A percentile compares a stretch with the other conserved stretches of the same genome.
These are phyloP conservation scores for Melanerpes formicivorus DNA, from an alignment of 2,113 vertebrate genomes.

Conservation along the genomic window DNA sequence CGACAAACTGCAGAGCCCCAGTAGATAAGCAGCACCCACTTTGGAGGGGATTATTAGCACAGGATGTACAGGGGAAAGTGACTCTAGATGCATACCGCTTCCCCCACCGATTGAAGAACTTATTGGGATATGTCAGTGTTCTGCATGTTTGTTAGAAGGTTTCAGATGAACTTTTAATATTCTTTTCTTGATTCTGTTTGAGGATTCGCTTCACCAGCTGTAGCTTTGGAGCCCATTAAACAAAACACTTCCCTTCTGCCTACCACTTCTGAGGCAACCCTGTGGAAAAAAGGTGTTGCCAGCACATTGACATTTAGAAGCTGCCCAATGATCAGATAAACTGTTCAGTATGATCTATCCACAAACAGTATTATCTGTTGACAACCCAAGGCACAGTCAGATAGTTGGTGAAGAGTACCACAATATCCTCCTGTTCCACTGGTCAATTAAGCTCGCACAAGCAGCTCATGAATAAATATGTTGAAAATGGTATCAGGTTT, in stretches of 20 bases:
- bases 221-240: not conserved
- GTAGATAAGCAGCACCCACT: not conserved
- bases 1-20: not conserved
- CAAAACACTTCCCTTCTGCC: not conserved
- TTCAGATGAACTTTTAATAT: not conserved
- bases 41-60: not conserved
- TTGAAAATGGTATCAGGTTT: not conserved
- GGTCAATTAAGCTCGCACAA: not conserved
- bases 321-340: not conserved
- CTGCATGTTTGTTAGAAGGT: not conserved
- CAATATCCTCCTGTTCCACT: not conserved
- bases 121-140: not conserved
- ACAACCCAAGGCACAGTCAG: not conserved
- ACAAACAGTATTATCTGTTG: not conserved
- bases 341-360: not conserved
- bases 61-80: not conserved
- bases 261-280: not conserved
- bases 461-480: not conserved
- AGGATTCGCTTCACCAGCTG: not conserved
- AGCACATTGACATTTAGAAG: not conserved
- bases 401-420: not conserved
- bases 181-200: not conserved
- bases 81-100: not conserved
- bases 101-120: accelerated
- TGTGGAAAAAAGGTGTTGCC: not conserved